A percentile compares a stretch with the other conserved stretches of the same genome.
Conservation (phyloP, 2,888 invertebrate genomes). For the Cheilosia soror region DNA sequence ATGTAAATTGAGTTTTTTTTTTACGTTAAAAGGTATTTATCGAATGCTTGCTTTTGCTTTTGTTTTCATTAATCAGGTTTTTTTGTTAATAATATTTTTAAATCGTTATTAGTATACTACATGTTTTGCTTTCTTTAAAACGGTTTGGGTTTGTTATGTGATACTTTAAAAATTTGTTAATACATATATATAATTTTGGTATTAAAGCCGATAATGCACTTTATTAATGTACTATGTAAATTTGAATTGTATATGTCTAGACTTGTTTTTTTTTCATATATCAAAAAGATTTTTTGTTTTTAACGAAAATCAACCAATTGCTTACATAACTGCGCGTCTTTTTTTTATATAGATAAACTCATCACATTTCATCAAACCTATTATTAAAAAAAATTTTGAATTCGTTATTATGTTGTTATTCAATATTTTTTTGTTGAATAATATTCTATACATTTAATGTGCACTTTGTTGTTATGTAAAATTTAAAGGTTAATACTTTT, state of each 20-base stretch:
- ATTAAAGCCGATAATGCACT: slow-evolving; percentile 83
- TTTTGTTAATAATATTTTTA: slow-evolving; percentile 15
- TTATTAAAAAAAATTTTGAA: slow-evolving; percentile 24
- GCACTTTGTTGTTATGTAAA: slow-evolving; percentile 65
- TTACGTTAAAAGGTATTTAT: slow-evolving; percentile 40
- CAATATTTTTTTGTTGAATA: slow-evolving; percentile 45
- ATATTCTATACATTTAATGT: slow-evolving; percentile 31
- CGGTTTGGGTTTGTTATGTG: slow-evolving; percentile 1
- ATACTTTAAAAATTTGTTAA: slow-evolving; percentile 26
- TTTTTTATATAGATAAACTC: slow-evolving; percentile 17
- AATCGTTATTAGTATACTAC: slow-evolving; percentile 27
- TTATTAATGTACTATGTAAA: slow-evolving; percentile 80
- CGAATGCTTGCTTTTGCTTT: slow-evolving; percentile 28
- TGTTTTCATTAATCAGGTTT: slow-evolving; percentile 25
- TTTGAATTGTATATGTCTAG: slow-evolving; percentile 67
- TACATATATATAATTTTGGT: slow-evolving; percentile 40
- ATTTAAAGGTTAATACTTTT: slow-evolving; percentile 58
- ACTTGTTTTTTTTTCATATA: slow-evolving; percentile 4
- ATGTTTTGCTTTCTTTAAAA: slow-evolving; percentile 36
- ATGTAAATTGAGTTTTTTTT: slow-evolving; percentile 6
- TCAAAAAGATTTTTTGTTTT: slow-evolving; percentile 27
- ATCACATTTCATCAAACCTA: slow-evolving; percentile 62
- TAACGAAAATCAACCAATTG: slow-evolving; percentile 51
- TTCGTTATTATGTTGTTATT: slow-evolving; percentile 28
- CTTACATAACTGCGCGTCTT: slow-evolving; percentile 38